Percentiles rank a stretch among this genome's conserved stretches.
Conservation (phyloP, 2,113 vertebrate genomes). For the Burhinus oedicnemus region DNA sequence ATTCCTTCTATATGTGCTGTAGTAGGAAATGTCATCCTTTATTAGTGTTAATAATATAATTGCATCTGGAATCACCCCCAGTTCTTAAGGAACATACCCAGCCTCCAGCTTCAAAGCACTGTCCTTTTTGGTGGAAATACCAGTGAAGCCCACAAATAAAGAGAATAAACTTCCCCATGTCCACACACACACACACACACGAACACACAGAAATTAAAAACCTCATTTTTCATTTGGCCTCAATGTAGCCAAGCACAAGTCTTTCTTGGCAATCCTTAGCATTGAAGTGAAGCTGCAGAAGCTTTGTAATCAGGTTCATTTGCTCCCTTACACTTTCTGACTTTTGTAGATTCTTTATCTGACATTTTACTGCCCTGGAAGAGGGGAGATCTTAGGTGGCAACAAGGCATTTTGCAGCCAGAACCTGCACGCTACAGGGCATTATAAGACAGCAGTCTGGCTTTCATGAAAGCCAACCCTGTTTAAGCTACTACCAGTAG, state of each 20-base stretch:
- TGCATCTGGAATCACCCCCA: constrained; percentile 29
- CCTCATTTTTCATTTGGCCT: neutral
- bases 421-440: neutral
- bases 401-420: neutral
- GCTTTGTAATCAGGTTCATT: neutral
- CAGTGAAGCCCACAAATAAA: neutral
- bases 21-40: neutral
- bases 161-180: neutral
- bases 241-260: neutral
- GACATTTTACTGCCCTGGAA: neutral
- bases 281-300: neutral
- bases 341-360: neutral
- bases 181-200: neutral
- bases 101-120: neutral
- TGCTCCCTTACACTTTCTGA: neutral
- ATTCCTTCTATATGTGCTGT: constrained; percentile 9
- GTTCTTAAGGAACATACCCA: neutral
- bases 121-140: neutral
- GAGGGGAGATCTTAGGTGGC: neutral
- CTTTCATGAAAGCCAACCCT: neutral
- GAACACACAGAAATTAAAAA: neutral
- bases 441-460: neutral
- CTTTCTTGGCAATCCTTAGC: neutral
- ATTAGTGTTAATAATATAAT: neutral
- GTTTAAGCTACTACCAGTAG: neutral